Evolutionary conservation across 2,113 vertebrate species (phyloP).

Genomic region (Toxotes chatareus): DNA sequence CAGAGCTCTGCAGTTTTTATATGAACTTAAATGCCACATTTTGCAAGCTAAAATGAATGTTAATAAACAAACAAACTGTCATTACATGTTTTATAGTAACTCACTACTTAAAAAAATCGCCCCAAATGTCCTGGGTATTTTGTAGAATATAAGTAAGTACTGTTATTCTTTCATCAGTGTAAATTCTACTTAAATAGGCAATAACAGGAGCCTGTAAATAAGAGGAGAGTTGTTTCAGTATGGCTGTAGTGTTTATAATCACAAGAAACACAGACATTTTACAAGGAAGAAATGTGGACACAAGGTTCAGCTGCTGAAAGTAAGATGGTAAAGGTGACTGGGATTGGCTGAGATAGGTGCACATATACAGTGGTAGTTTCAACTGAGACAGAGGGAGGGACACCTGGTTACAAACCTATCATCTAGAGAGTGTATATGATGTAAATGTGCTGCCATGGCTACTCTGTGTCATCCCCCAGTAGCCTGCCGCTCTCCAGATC

Average conservation of each 20-base stretch:
- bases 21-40: not conserved
- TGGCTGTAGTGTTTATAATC: not conserved
- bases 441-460: slow-evolving; percentile 70
- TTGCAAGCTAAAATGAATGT: not conserved
- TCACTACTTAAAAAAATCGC: not conserved
- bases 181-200: not conserved
- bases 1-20: not conserved
- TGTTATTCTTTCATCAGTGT: slow-evolving; percentile 7
- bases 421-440: slow-evolving; percentile 73
- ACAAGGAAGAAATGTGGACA: not conserved
- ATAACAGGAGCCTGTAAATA: slow-evolving; percentile 14
- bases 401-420: slow-evolving; percentile 77
- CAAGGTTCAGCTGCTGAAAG: not conserved
- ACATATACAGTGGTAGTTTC: not conserved
- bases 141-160: not conserved
- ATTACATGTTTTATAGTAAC: not conserved
- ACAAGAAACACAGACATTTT: slow-evolving; percentile 7
- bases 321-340: not conserved
- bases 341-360: slow-evolving; percentile 4
- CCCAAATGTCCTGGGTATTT: not conserved
- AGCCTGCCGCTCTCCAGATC: slow-evolving; percentile 96
- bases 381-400: slow-evolving; percentile 4
- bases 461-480: slow-evolving; percentile 88
- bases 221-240: not conserved
- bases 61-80: too few relatives aligned